Conservation (phyloP, 2,797 vertebrate species). For the Acanthornis magna region DNA sequence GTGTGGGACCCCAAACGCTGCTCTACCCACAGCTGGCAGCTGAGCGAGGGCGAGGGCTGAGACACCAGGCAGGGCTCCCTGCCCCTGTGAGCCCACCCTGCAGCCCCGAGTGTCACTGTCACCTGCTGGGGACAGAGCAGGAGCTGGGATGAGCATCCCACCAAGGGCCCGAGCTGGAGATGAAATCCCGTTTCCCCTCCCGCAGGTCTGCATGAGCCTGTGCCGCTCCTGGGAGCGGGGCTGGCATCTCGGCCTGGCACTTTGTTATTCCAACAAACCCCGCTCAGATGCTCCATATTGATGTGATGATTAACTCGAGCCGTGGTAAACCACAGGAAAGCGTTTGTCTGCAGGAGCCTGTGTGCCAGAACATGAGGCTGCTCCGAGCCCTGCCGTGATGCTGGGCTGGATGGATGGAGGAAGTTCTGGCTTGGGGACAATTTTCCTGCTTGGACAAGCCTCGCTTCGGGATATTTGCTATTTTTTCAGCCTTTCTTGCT, state of each 20-base stretch:
- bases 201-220: neutral
- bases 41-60: neutral
- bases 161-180: fast-evolving
- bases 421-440: neutral
- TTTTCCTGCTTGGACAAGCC: neutral
- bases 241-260: neutral
- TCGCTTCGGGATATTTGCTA: neutral
- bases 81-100: neutral
- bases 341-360: neutral
- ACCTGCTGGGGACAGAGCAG: neutral
- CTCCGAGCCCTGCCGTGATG: neutral
- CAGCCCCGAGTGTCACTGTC: neutral
- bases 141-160: neutral
- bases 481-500: neutral
- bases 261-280: neutral
- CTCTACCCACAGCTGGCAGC: neutral
- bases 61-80: too few relatives aligned
- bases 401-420: neutral
- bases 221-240: neutral
- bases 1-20: neutral
- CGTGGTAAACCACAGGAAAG: neutral
- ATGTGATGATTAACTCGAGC: neutral
- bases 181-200: neutral
- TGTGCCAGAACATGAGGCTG: neutral
- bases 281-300: neutral